Percentiles rank a stretch among this genome's conserved stretches.
Evolutionary conservation across 2,888 invertebrate genomes (phyloP).

Genomic region (Drosophila demipolita): DNA sequence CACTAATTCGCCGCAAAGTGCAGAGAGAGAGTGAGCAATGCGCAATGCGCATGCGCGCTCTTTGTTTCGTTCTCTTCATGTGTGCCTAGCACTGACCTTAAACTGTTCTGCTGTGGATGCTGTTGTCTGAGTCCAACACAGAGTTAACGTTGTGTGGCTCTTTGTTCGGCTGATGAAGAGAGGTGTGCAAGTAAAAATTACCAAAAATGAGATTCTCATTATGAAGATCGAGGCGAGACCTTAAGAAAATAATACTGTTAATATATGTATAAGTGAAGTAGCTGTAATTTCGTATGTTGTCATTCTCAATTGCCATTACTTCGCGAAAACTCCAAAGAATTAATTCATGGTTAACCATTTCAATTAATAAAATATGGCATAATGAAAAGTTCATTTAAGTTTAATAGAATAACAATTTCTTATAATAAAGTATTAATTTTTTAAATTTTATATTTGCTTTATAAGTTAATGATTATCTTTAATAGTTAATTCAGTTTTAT

Average conservation of each 20-base stretch:
- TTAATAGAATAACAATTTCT: background rate
- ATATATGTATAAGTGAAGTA: background rate
- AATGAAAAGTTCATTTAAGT: background rate
- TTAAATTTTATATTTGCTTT: background rate
- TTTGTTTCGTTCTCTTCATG: slow-evolving; percentile 1
- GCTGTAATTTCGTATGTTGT: background rate
- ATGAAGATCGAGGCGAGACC: background rate
- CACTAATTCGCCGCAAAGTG: slow-evolving; percentile 61
- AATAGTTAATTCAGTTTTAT: too few species aligned
- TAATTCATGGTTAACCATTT: background rate
- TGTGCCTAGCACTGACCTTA: slow-evolving; percentile 62
- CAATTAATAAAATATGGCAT: background rate
- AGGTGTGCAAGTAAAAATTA: background rate
- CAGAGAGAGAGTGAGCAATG: background rate
- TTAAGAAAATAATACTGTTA: background rate
- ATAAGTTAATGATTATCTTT: background rate
- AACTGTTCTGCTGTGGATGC: slow-evolving; percentile 17
- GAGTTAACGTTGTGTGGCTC: background rate
- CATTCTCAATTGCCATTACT: background rate
- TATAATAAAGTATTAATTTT: background rate
- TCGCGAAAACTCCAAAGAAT: background rate
- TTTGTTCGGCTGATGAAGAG: background rate
- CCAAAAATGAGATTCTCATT: background rate
- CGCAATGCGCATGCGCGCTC: slow-evolving; percentile 53
- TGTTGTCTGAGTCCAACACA: slow-evolving; percentile 51